Evolutionary conservation across 2,113 vertebrate species (phyloP).

Genomic region (Pollimyrus isidori): DNA sequence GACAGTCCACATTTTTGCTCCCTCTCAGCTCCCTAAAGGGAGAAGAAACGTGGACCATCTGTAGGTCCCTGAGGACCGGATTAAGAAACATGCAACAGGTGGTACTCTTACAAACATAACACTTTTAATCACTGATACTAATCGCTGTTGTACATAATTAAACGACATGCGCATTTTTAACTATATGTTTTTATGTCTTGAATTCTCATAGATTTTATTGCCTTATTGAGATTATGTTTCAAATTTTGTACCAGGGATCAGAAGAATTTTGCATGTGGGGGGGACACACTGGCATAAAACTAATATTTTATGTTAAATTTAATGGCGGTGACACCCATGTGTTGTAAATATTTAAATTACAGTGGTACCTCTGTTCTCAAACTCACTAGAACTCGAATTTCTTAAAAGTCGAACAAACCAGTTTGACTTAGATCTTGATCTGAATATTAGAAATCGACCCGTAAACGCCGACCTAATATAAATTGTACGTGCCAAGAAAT

Average conservation of each 20-base stretch:
- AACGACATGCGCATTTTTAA: not conserved
- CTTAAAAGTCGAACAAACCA: no score
- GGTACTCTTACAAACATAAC: not conserved
- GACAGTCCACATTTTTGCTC: no score
- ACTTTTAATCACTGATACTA: not conserved
- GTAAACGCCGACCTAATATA: no score
- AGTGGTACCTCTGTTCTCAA: no score
- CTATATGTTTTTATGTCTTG: not conserved
- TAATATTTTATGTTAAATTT: no score
- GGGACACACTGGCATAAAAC: no score
- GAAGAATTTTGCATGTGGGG: no score
- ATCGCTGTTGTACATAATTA: not conserved
- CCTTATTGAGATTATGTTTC: not conserved
- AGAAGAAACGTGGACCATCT: slow-evolving; percentile 6
- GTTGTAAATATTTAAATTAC: not conserved
- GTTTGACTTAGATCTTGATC: no score
- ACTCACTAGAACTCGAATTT: no score
- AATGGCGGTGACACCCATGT: not conserved
- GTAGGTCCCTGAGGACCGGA: not conserved
- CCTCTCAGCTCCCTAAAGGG: no score
- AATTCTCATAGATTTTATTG: not conserved
- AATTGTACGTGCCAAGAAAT: no score
- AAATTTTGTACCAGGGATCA: not conserved
- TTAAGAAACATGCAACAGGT: not conserved
- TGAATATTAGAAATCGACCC: no score